Base-by-base conservation (phyloP, 1,140 invertebrate genomes). In the Matsumurasca onukii region DNA sequence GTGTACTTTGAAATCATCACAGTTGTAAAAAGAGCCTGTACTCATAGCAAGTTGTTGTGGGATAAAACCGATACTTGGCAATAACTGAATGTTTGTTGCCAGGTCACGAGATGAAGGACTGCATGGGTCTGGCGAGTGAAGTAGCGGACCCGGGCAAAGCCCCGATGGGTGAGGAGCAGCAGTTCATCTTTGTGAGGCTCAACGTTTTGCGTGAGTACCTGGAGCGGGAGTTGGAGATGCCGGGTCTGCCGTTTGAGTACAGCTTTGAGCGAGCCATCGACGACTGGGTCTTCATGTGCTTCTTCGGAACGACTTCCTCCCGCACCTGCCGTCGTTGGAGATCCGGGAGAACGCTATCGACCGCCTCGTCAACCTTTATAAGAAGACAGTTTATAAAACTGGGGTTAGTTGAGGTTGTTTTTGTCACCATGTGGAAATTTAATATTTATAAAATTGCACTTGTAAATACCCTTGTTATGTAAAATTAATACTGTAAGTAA, bases 281-380 rank as follows among this genome's bases (percentile, higher is more conserved):
- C 80, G 98, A 99, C 82, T 99, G 98, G 97, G 97, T 99, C 0
- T 99, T 99, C 78, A 98, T 99, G 95, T 99, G 98, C 81, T 99
- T 99, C 82, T 99, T 99, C 83, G 98, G 49, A 99, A 99, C 82
- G 98, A 99, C 83, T 99, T 99, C 80, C 80, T 99, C 72, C 98
- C 98, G 17, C 98, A 99, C 85, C 83, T 99, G 67, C 98, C 98
- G 17, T 98, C 96, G 25, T 81, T 99, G 69, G 98, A 99, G 85
- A 99, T 99, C 75, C 85, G 98, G 69, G 98, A 99, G 85, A 92
- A 92, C 15, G 98, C 98, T 0, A 98, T 99, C 70, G 97, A 99
- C 80, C 83, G 97, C 67, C 84, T 99, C 2, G 89, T 99, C 5
- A 89, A 85, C 73, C 82, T 99, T 22, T 99, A 99, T 78, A 99